Conservation (phyloP, 2,888 invertebrate genomes). For the Melanotus villosus region DNA sequence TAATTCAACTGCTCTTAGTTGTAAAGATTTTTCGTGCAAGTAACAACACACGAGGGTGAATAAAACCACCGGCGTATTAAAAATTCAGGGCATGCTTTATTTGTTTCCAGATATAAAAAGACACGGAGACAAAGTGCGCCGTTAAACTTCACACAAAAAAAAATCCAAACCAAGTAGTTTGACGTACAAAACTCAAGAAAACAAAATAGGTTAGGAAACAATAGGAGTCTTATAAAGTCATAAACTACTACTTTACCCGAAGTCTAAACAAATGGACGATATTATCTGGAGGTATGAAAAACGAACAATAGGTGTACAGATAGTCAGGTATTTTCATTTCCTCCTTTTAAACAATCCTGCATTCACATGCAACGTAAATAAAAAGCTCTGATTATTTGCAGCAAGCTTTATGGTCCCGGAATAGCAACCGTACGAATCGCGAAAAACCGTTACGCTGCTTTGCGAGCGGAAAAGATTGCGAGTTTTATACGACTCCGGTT, state of each 20-base stretch:
- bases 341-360: slow-evolving; percentile 34
- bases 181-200: neutral
- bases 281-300: slow-evolving; percentile 35
- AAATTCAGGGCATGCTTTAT: too few relatives aligned
- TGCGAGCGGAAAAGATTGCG: slow-evolving; percentile 53
- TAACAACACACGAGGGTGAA: neutral
- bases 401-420: slow-evolving; percentile 26
- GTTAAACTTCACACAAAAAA: neutral
- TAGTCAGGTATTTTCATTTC: slow-evolving; percentile 47
- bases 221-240: slow-evolving; percentile 1
- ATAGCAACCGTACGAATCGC: slow-evolving; percentile 10
- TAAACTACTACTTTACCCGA: neutral
- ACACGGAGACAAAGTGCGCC: too few relatives aligned
- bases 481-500: slow-evolving; percentile 49
- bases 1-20: neutral
- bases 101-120: too few relatives aligned
- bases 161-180: neutral
- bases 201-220: neutral
- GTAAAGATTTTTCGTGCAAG: neutral
- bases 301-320: slow-evolving; percentile 37
- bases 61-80: too few relatives aligned
- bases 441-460: slow-evolving; percentile 34
- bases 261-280: slow-evolving; percentile 23
- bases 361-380: slow-evolving; percentile 32
- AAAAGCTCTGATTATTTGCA: slow-evolving; percentile 34